These are phyloP conservation scores for Castor canadensis DNA, from an alignment of 2,113 vertebrate genomes.

Conservation along the genomic window DNA sequence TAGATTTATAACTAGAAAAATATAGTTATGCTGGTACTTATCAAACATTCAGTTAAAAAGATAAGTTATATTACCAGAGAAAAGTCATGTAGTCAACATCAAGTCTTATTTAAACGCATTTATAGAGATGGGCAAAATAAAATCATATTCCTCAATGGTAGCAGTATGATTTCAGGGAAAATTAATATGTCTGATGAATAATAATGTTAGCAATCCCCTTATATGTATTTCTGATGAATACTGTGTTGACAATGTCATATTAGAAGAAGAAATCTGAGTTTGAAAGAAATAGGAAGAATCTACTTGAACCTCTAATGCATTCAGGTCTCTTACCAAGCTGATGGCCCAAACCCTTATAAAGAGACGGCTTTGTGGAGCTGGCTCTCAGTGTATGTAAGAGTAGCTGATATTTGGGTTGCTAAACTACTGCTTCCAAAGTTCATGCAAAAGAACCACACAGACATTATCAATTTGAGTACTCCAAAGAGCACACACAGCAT, in stretches of 20 bases:
- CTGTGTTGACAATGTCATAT: conserved; percentile 90
- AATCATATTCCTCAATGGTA: conserved; percentile 81
- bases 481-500: not conserved
- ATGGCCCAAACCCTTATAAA: not conserved
- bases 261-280: conserved; percentile 86
- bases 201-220: conserved; percentile 90
- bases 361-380: not conserved
- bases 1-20: conserved; percentile 60
- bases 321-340: conserved; percentile 79
- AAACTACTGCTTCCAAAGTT: not conserved
- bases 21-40: conserved; percentile 42
- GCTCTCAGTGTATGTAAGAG: not conserved
- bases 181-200: conserved; percentile 91
- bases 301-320: conserved; percentile 84
- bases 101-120: conserved; percentile 85
- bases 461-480: not conserved
- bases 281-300: conserved; percentile 84
- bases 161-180: conserved; percentile 82
- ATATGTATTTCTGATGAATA: conserved; percentile 88
- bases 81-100: conserved; percentile 82
- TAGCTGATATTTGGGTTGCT: not conserved
- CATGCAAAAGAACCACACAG: not conserved
- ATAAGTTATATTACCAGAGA: conserved; percentile 82
- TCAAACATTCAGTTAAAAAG: conserved; percentile 81
- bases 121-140: conserved; percentile 81